A percentile compares a stretch with the other conserved stretches of the same genome.
These are phyloP conservation scores for Pholis gunnellus DNA, from an alignment of 2,113 vertebrate genomes.

Conservation along the genomic window DNA sequence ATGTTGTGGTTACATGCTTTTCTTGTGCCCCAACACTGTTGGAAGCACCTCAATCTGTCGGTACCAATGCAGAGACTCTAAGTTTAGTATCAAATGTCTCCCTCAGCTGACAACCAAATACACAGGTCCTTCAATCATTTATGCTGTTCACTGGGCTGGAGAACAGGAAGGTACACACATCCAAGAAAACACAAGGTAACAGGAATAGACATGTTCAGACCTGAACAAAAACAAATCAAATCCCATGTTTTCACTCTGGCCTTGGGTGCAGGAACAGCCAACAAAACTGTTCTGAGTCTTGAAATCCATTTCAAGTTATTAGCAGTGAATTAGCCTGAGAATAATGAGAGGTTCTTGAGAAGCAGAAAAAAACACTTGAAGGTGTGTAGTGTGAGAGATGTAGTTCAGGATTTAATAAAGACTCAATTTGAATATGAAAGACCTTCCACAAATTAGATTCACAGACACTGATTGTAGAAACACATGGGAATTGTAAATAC, in stretches of 20 bases:
- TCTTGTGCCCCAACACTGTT: conserved; percentile 12
- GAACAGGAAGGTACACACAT: conserved; percentile 47
- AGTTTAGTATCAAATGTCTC: conserved; percentile 59
- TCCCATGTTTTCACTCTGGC: not conserved
- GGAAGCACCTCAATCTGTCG: conserved; percentile 45
- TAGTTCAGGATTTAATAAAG: conserved; percentile 17
- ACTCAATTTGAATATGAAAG: conserved; percentile 8
- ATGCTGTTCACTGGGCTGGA: conserved; percentile 60
- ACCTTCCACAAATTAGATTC: not conserved
- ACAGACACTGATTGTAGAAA: not conserved
- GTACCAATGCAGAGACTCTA: conserved; percentile 32
- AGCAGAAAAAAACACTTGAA: not conserved
- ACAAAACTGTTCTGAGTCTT: conserved; percentile 7
- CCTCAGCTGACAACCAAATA: conserved; percentile 68
- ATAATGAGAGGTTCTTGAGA: conserved; percentile 17
- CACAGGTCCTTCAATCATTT: conserved; percentile 61
- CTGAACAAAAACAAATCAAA: conserved; percentile 48
- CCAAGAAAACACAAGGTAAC: conserved; percentile 53
- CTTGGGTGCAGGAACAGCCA: conserved; percentile 2
- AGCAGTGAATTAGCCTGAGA: not conserved
- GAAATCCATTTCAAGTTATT: not conserved
- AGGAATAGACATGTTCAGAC: conserved; percentile 62
- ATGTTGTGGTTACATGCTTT: conserved; percentile 24
- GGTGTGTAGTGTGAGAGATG: not conserved
- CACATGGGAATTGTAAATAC: not conserved